Percentiles rank a stretch among this genome's conserved stretches.
Evolutionary conservation across 2,797 vertebrate genomes (phyloP).

Genomic region (Danio aesculapii): DNA sequence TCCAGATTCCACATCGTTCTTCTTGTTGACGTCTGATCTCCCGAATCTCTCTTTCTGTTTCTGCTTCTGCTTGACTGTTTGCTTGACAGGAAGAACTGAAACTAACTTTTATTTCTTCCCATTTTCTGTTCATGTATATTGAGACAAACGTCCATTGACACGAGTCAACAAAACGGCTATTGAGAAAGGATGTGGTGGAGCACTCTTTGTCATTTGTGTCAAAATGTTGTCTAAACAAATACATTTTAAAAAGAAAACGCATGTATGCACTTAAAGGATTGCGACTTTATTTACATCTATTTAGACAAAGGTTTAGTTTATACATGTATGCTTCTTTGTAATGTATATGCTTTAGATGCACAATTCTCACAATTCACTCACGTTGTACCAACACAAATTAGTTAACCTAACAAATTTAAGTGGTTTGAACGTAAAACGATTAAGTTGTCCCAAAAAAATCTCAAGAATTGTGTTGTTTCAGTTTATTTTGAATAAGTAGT

Average conservation of each 20-base stretch:
- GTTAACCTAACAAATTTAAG: too few relatives aligned
- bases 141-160: conserved; percentile 4
- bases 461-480: too few relatives aligned
- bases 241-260: too few relatives aligned
- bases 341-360: too few relatives aligned
- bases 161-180: not conserved
- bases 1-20: not conserved
- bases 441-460: too few relatives aligned
- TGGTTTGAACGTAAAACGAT: too few relatives aligned
- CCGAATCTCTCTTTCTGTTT: not conserved
- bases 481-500: too few relatives aligned
- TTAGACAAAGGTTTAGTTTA: too few relatives aligned
- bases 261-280: not conserved
- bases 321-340: not conserved
- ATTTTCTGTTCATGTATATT: conserved; percentile 4
- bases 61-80: not conserved
- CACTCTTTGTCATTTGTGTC: not conserved
- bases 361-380: too few relatives aligned
- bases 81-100: conserved; percentile 10
- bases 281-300: too few relatives aligned
- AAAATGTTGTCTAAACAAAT: not conserved
- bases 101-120: conserved; percentile 13
- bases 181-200: conserved; percentile 3
- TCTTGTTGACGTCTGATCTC: not conserved
- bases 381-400: too few relatives aligned